A percentile compares a stretch with the other conserved stretches of the same genome.
These are phyloP conservation scores for Solea senegalensis DNA, from an alignment of 2,113 vertebrate species.

Conservation along the genomic window DNA sequence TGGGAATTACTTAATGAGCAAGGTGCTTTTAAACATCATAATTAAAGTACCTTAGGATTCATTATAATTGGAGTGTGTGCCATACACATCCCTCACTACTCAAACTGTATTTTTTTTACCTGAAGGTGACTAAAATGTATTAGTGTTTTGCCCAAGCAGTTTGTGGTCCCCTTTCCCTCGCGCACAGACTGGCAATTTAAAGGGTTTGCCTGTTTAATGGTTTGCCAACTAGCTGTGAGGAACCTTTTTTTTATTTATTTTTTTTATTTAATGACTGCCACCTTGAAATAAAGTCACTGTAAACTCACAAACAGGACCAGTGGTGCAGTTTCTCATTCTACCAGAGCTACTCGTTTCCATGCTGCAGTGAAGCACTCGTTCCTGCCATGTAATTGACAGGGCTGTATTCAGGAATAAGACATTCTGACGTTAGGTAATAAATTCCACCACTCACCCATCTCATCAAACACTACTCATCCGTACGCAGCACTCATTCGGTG, in stretches of 20 bases:
- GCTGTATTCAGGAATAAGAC: constrained; percentile 34
- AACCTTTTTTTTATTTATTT: neutral
- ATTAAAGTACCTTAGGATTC: constrained; percentile 61
- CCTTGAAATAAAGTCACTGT: constrained; percentile 22
- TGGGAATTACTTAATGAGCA: constrained; percentile 58
- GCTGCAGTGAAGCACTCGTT: constrained; percentile 1
- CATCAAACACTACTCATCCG: constrained; percentile 57
- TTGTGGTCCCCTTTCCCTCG: no score
- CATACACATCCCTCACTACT: constrained; percentile 29
- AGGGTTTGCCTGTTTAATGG: neutral
- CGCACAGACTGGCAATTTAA: neutral
- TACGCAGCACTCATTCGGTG: constrained; percentile 19
- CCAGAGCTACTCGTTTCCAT: constrained; percentile 2
- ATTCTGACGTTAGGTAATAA: constrained; percentile 57
- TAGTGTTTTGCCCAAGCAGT: no score
- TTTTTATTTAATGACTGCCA: constrained; percentile 7
- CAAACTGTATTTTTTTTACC: neutral
- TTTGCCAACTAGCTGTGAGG: neutral
- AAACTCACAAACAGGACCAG: neutral
- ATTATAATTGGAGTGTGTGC: neutral
- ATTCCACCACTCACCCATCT: constrained; percentile 44
- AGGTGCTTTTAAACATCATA: constrained; percentile 64
- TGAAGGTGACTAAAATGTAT: constrained; percentile 1
- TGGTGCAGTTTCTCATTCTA: constrained; percentile 1
- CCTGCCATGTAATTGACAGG: constrained; percentile 33